Evolutionary conservation across 2,888 invertebrate genomes (phyloP).

Genomic region (Hanleya hanleyi): DNA sequence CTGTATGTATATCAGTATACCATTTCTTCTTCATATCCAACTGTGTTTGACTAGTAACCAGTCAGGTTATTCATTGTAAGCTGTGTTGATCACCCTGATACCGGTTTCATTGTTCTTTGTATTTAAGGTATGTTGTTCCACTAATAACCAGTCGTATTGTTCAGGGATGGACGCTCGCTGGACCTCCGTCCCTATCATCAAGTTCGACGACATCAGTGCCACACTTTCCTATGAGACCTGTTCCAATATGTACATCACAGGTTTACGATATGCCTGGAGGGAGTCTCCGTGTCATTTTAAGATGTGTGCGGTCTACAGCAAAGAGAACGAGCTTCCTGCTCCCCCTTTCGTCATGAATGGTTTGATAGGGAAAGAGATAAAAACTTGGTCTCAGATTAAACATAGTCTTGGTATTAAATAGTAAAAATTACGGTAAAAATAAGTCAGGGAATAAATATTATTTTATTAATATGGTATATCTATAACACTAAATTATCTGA

Average conservation of each 20-base stretch:
- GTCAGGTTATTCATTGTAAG: too few species aligned
- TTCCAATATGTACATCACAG: slow-evolving; percentile 21
- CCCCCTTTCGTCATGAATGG: slow-evolving; percentile 31
- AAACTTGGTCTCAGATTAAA: neutral
- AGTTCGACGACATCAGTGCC: neutral
- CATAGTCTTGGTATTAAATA: too few species aligned
- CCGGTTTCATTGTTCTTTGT: too few species aligned
- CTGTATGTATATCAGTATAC: too few species aligned
- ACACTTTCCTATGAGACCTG: neutral
- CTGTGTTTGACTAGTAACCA: too few species aligned
- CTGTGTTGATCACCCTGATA: too few species aligned
- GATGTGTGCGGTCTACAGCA: slow-evolving; percentile 43
- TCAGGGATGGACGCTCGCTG: slow-evolving; percentile 16
- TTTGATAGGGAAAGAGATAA: neutral
- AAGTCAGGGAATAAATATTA: too few species aligned
- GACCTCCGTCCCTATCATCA: neutral
- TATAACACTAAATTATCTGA: too few species aligned
- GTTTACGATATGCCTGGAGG: slow-evolving; percentile 51
- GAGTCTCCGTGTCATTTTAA: slow-evolving; percentile 44
- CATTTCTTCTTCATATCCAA: too few species aligned
- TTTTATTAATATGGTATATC: too few species aligned
- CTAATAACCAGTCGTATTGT: slow-evolving; percentile 36
- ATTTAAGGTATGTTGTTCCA: slow-evolving; percentile 45
- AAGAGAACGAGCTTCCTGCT: slow-evolving; percentile 40
- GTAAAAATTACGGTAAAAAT: too few species aligned